Base-by-base conservation (phyloP, 2,113 vertebrate genomes). In the Heliornis fulica region DNA sequence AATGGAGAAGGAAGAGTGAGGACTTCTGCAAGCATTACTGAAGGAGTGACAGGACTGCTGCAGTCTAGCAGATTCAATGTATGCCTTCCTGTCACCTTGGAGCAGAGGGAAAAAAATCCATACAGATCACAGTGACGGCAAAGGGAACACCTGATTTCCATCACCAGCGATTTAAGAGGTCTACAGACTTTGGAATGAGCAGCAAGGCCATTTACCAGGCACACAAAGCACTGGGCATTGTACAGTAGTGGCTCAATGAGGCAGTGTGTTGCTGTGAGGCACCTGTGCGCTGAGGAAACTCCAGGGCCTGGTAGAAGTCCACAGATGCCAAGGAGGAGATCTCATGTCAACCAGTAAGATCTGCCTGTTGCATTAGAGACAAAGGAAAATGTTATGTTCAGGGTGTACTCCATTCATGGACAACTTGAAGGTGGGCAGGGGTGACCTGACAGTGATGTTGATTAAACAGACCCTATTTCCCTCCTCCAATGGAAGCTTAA, bases 221-320 rank as follows among this genome's bases (percentile, higher is more conserved):
- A 68, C 11, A 7, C 1, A 3, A 21, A 29, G 34, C 40, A 78
- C 16, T 1, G 1, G 5, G 13, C 21, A 5, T 46, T 34, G 25
- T 36, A 41, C 38, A 65, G 40, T 46, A 61, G 34, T 19, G 31
- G 9, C 18, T 72, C 40, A 41, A 2, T 15, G 22, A 46, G 51
- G 18, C 18, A 12, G 40, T 10, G 9, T 23, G 23, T 13, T 61
- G 31, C 15, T 29, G 19, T 21, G 21, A 34, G 36, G 8, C 36
- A 84, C 18, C 17, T 7, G 5, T 50, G 20, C 32, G 11, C 41
- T 21, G 29, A 45, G 15, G 13, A 87, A 28, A 22, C 61, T 63
- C 41, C 34, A 48, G 26, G 4, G 21, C 17, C 46, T 15, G 17
- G 25, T 22, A 41, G 7, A 41, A 48, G 40, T 41, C 54, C 34